Base-by-base conservation (phyloP, 1,140 invertebrate species). In the Oryctes rhinoceros region DNA sequence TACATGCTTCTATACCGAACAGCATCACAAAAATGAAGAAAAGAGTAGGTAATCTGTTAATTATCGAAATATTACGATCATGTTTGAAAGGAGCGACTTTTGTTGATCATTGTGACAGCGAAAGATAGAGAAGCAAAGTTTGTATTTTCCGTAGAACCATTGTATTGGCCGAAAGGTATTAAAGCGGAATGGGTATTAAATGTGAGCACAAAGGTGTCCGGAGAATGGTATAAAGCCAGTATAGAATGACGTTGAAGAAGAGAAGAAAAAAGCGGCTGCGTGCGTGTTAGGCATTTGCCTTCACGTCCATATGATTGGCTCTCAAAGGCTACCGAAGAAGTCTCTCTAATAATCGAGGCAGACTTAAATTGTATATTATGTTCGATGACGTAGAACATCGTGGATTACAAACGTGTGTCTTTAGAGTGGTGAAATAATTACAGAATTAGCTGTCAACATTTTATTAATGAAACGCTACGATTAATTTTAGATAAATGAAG, bases 391-490 rank as follows among this genome's bases (percentile, higher is more conserved):
- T 71, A 71, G 65, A 71, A 71, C 65, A 71, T 71, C 65, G 65
- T 71, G 65, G 65, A 71, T 71, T 71, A 71, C 65, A 71, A 71
- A 71, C 24, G 65, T 71, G 65, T 71, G 65, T 71, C 65, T 71
- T 37, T 71, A 71, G 53, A 71, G 65, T 71, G 65, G 30, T 71
- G 65, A 71, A 71, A 71, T 71, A 71, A 71, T 71, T 71, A 71
- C 35, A 71, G 35, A 71, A 71, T 71, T 30, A 71, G 65, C 65
- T 37, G 65, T 71, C 65, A 71, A 71, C 24, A 35, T 71, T 35
- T 71, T 71, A 71, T 20, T 71, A 71, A 71, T 71, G 65, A 71
- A 37, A 37, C 24, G 65, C 24, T 71, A 71, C 65, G 20, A 71
- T 71, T 71, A 71, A 71, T 71, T 71, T 59, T 71, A 37, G 18